phyloP scores from a whole-genome alignment of 2,797 vertebrate genomes.

The Tamandua tetradactyla region DNA sequence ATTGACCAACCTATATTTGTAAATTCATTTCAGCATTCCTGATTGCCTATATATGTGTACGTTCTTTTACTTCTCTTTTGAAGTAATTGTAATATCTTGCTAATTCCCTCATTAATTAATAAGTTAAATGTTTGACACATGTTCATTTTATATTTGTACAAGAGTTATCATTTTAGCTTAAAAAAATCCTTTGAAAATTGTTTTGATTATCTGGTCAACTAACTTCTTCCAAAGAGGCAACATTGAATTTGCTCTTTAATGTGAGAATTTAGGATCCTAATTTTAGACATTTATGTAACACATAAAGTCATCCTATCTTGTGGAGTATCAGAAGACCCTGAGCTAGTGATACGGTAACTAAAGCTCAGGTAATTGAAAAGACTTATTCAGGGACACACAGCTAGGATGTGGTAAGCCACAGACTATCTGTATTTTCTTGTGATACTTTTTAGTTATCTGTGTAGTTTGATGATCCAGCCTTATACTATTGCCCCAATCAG shows the following conservation, averaged over 20 bases:
- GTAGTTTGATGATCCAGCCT: neutral
- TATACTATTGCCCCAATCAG: neutral
- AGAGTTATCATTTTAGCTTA: no score
- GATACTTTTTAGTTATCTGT: neutral
- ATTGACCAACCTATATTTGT: neutral
- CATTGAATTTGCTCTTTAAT: neutral
- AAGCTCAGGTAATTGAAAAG: neutral
- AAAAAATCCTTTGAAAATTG: neutral
- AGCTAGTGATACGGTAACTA: neutral
- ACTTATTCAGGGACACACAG: neutral
- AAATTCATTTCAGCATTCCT: no score
- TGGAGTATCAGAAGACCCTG: neutral
- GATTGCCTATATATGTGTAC: no score
- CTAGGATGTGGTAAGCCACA: neutral
- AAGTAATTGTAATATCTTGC: no score
- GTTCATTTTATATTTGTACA: no score
- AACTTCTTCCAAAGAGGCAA: neutral
- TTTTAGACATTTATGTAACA: neutral
- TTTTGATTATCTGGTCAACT: slow-evolving; percentile 32
- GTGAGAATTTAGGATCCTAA: neutral
- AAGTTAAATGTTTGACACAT: no score
- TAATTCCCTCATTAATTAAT: no score
- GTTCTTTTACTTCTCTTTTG: no score
- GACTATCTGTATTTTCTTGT: neutral
- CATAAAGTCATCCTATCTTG: neutral